Percentiles rank a stretch among this genome's conserved stretches.
Conservation (phyloP, 2,888 invertebrate genomes). For the Heterodera filipjevi region DNA sequence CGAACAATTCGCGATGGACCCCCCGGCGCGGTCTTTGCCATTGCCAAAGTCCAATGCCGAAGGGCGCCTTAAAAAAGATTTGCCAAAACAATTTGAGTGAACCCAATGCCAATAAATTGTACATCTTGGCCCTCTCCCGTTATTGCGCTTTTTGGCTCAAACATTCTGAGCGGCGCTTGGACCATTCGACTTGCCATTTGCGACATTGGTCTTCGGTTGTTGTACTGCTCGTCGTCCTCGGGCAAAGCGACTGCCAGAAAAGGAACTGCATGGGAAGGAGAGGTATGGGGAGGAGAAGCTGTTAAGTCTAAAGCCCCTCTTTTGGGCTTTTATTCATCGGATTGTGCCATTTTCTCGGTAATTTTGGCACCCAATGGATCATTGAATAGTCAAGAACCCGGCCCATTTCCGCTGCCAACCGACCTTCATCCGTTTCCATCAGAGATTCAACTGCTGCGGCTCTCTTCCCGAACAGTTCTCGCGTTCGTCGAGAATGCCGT, state of each 20-base stretch:
- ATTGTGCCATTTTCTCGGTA: neutral
- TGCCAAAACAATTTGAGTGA: too few relatives aligned
- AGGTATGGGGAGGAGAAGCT: too few relatives aligned
- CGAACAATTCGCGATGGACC: slow-evolving; percentile 11
- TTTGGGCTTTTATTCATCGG: too few relatives aligned
- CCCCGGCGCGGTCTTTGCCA: slow-evolving; percentile 12
- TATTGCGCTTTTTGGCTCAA: neutral
- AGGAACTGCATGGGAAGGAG: neutral
- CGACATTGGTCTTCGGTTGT: neutral
- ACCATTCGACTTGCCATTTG: neutral
- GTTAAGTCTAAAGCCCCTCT: too few relatives aligned
- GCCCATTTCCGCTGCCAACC: neutral
- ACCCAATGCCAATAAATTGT: too few relatives aligned
- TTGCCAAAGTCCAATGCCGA: neutral
- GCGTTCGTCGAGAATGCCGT: slow-evolving; percentile 25
- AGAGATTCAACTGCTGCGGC: neutral
- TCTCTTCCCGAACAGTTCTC: slow-evolving; percentile 35
- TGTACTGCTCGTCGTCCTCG: slow-evolving; percentile 10
- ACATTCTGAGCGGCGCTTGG: neutral
- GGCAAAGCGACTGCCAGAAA: neutral
- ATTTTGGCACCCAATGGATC: neutral
- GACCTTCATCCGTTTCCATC: neutral
- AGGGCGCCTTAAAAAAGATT: neutral
- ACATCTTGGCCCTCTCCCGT: neutral
- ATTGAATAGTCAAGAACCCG: too few relatives aligned